A percentile compares a stretch with the other conserved stretches of the same genome.
Conservation (phyloP, 92 coral and sea anemone species). For the Palythoa heliodiscus region DNA sequence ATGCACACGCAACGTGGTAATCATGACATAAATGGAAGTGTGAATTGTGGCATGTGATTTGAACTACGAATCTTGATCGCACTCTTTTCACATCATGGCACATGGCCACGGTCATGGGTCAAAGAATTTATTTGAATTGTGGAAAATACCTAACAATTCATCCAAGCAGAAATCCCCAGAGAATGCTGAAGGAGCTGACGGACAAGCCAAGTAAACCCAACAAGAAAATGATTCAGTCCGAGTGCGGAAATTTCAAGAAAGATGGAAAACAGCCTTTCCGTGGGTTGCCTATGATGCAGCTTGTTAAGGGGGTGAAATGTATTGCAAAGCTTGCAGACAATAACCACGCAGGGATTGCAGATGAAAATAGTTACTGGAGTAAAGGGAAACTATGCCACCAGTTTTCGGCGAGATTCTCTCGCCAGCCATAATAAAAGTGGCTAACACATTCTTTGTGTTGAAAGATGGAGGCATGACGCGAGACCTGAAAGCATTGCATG, state of each 20-base stretch:
- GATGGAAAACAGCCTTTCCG: conserved; percentile 1
- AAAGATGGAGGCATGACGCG: background rate
- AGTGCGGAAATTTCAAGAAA: background rate
- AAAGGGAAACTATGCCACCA: background rate
- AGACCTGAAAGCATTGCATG: background rate
- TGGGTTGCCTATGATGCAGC: background rate
- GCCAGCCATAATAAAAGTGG: conserved; percentile 19
- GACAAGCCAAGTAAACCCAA: background rate
- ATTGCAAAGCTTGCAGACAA: conserved; percentile 19
- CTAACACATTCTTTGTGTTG: background rate
- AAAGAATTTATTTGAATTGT: conserved; percentile 17
- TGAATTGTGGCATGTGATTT: too few species aligned
- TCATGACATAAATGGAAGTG: too few species aligned
- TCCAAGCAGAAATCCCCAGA: conserved; percentile 13
- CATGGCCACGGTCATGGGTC: conserved; percentile 6
- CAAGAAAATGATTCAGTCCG: background rate
- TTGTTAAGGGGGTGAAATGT: conserved; percentile 8
- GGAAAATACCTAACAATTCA: conserved; percentile 12
- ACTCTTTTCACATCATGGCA: too few species aligned
- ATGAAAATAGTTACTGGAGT: conserved; percentile 1
- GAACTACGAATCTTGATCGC: too few species aligned
- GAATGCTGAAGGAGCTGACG: background rate
- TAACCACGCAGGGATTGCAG: conserved; percentile 11
- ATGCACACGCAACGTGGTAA: too few species aligned
- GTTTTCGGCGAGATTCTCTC: background rate